phyloP scores from a whole-genome alignment of 2,888 invertebrate genomes.

The Clitarchus hookeri region DNA sequence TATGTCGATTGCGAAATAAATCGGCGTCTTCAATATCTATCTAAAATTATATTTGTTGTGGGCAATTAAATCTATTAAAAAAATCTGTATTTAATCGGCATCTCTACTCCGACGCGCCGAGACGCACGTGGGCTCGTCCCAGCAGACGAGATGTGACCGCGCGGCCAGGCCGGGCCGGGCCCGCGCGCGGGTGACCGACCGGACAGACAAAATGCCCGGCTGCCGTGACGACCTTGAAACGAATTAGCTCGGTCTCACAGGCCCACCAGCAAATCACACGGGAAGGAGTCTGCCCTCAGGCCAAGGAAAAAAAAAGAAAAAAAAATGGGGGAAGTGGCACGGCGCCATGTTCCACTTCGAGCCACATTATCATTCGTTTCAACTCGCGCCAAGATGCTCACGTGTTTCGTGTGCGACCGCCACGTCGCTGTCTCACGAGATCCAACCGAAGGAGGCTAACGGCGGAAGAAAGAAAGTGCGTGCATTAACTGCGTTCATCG shows the following conservation, averaged over 20 bases:
- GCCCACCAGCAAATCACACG: not conserved
- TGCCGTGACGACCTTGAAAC: not conserved
- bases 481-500: too few relatives aligned
- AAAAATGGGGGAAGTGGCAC: not conserved
- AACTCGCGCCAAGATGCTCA: not conserved
- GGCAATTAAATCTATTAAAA: too few relatives aligned
- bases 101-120: too few relatives aligned
- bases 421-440: not conserved
- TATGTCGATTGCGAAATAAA: too few relatives aligned
- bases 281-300: not conserved
- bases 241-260: not conserved
- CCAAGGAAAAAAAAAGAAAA: not conserved
- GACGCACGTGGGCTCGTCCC: too few relatives aligned
- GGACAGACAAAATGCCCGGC: not conserved
- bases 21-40: too few relatives aligned
- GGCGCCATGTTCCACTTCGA: constrained; percentile 1
- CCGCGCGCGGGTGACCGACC: constrained; percentile 4
- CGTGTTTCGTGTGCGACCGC: not conserved
- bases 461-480: too few relatives aligned
- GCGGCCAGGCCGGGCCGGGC: too few relatives aligned
- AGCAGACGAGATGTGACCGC: not conserved
- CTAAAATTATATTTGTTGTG: too few relatives aligned
- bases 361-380: not conserved
- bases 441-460: not conserved
- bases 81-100: too few relatives aligned